These are phyloP conservation scores for Iphiclides podalirius DNA, from an alignment of 2,888 invertebrate species.

Conservation along the genomic window DNA sequence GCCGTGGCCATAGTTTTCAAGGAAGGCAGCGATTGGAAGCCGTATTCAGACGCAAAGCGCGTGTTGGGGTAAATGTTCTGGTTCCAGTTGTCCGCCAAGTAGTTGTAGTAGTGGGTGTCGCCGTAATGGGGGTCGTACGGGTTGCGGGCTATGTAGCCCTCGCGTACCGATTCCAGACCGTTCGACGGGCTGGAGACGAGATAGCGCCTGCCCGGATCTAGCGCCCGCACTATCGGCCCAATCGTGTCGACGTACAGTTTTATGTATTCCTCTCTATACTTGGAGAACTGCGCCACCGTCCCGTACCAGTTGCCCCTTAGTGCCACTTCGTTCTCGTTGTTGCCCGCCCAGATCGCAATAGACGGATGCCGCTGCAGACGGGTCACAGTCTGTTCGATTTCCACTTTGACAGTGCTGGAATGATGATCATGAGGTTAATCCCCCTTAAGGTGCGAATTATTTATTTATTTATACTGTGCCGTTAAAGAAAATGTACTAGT, in stretches of 20 bases:
- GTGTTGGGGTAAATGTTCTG: conserved; percentile 87
- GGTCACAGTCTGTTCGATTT: conserved; percentile 90
- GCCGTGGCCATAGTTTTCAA: conserved; percentile 83
- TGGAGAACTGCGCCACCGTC: conserved; percentile 68
- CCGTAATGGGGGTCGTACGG: conserved; percentile 91
- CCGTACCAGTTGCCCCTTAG: conserved; percentile 90
- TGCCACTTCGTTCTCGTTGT: conserved; percentile 98
- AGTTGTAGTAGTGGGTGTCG: conserved; percentile 96
- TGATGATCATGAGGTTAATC: not conserved
- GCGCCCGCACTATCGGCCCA: conserved; percentile 79
- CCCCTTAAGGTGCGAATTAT: too few species aligned
- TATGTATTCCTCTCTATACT: conserved; percentile 88
- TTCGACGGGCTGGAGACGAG: conserved; percentile 96
- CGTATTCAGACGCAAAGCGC: conserved; percentile 97
- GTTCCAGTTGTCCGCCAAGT: conserved; percentile 90
- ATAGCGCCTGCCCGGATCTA: conserved; percentile 84
- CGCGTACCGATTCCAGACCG: conserved; percentile 84
- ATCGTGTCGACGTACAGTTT: conserved; percentile 91
- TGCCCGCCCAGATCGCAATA: conserved; percentile 94
- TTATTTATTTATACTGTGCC: too few species aligned
- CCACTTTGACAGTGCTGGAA: conserved; percentile 83
- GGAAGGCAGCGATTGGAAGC: conserved; percentile 94
- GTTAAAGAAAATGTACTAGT: too few species aligned
- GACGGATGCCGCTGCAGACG: conserved; percentile 93
- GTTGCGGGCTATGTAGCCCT: conserved; percentile 88